Base-by-base conservation (phyloP, 1,140 invertebrate species). In the Pogonomyrmex californicus region DNA sequence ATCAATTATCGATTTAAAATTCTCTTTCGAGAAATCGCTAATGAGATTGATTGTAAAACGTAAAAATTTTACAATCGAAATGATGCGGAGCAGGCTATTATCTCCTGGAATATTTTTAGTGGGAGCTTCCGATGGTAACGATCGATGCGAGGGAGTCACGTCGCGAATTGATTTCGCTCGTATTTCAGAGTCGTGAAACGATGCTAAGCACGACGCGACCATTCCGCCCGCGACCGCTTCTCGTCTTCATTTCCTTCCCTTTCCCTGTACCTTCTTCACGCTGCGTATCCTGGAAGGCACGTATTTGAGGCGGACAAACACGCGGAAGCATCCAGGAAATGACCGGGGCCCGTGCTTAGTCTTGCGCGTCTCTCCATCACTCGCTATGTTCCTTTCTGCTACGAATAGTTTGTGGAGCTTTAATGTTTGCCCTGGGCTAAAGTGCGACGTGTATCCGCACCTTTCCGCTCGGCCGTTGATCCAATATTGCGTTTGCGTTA, bases 261-360 rank as follows among this genome's bases (percentile, higher is more conserved):
- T 51, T 47, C 30, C 41, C 54, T 7, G 23, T 23, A 56, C 14
- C 30, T 56, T 70, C 65, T 36, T 60, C 54, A 30, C 30, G 49
- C 38, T 5, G 68, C 66, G 41, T 33, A n/a, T 83, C 30, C 30
- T 73, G 41, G 68, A 36, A 79, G 75, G 83, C 62, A 78, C 49
- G 75, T 85, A 79, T 85, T 85, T 79, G 83, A 76, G 73, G 36
- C 75, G 75, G 75, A 85, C 83, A 85, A 85, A 85, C 83, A 85
- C 9, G 47, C 75, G 83, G 83, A 85, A 78, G 83, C 62, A 85
- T 79, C 62, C 83, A 66, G 83, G 60, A 85, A 85, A 78, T 73
- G 83, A 78, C 36, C 58, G 49, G 47, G n/a, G 41, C 65, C 41
- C 54, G 66, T 33, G 79, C 54, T 83, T 60, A 83, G 68, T 75